Evolutionary conservation across 2,888 invertebrate species (phyloP).

Genomic region (Cantharis rufa): DNA sequence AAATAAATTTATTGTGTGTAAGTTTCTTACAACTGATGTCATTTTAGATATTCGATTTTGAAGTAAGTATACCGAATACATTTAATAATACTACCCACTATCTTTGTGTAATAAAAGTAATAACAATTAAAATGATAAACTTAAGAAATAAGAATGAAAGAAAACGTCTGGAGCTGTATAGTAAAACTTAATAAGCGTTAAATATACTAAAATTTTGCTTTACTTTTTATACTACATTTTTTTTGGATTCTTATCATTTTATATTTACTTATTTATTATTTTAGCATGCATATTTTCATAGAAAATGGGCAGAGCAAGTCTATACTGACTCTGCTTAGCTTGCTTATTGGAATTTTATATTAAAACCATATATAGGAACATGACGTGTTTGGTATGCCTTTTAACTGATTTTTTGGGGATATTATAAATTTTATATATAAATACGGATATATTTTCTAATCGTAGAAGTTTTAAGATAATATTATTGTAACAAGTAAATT

Average conservation of each 20-base stretch:
- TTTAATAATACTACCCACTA: background rate
- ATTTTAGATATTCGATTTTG: background rate
- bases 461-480: background rate
- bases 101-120: background rate
- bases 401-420: background rate
- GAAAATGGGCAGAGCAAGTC: background rate
- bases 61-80: background rate
- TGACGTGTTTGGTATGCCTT: too few relatives aligned
- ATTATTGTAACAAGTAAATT: background rate
- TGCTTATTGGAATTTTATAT: background rate
- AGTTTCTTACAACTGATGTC: background rate
- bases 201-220: background rate
- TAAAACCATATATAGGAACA: background rate
- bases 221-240: background rate
- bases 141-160: background rate
- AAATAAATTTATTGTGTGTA: background rate
- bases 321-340: background rate
- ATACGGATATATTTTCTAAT: background rate
- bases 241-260: background rate
- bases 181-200: background rate
- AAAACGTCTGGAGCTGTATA: background rate
- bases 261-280: background rate
- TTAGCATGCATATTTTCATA: background rate
- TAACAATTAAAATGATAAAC: background rate
- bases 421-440: background rate